phyloP scores from a whole-genome alignment of 2,888 invertebrate genomes.

The Xestia xanthographa region DNA sequence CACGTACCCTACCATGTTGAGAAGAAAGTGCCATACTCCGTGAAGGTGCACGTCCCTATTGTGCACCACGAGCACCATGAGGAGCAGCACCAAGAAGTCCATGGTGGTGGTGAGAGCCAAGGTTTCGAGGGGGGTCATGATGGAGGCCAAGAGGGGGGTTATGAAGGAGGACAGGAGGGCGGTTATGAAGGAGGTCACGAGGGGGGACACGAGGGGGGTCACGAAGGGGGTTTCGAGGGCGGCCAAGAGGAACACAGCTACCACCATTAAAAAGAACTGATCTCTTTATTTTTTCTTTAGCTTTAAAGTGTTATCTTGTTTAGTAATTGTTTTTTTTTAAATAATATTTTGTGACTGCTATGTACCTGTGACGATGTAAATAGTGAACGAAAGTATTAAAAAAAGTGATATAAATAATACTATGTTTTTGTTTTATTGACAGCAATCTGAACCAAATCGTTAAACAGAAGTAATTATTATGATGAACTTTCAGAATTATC shows the following conservation, averaged over 20 bases:
- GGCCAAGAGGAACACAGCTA: constrained; percentile 63
- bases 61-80: constrained; percentile 77
- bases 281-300: constrained; percentile 85
- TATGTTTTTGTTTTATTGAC: constrained; percentile 54
- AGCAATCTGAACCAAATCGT: not conserved
- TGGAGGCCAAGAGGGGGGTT: constrained; percentile 30
- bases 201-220: constrained; percentile 29
- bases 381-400: constrained; percentile 88
- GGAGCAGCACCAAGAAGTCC: constrained; percentile 45
- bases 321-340: constrained; percentile 81
- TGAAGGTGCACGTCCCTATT: constrained; percentile 93
- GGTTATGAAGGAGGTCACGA: constrained; percentile 38
- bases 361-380: constrained; percentile 82
- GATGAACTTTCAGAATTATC: constrained; percentile 4
- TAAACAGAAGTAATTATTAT: not conserved
- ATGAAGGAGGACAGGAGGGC: constrained; percentile 42
- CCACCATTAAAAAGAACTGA: constrained; percentile 88
- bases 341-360: constrained; percentile 81
- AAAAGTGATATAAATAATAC: constrained; percentile 78
- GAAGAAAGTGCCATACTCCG: constrained; percentile 92
- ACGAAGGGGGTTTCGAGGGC: constrained; percentile 53
- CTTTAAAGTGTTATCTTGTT: constrained; percentile 88
- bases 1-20: constrained; percentile 92
- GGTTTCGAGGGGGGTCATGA: constrained; percentile 40
- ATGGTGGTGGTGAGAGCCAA: constrained; percentile 48